phyloP scores from a whole-genome alignment of 2,797 vertebrate genomes.

The Serranus cabrilla region DNA sequence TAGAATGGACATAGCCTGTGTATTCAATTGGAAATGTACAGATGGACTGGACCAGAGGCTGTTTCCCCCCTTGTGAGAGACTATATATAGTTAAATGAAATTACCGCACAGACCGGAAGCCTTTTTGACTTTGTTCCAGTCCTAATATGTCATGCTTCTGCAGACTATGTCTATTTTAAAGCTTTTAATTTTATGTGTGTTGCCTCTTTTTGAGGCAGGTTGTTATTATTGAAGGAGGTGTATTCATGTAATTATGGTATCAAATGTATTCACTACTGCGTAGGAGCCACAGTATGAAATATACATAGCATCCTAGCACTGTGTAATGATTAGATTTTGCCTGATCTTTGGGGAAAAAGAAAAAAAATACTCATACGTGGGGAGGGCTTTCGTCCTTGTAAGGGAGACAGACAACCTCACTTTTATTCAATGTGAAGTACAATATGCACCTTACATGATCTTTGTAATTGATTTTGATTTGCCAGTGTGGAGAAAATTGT shows the following conservation, averaged over 20 bases:
- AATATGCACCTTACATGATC: constrained; percentile 90
- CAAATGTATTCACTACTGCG: constrained; percentile 84
- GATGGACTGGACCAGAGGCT: constrained; percentile 62
- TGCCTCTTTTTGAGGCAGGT: constrained; percentile 74
- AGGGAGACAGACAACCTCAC: constrained; percentile 82
- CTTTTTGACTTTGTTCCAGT: constrained; percentile 61
- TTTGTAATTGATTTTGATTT: constrained; percentile 89
- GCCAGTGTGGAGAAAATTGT: constrained; percentile 89
- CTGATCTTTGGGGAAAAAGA: constrained; percentile 79
- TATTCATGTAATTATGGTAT: constrained; percentile 87
- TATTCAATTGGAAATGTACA: constrained; percentile 64
- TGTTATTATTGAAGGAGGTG: constrained; percentile 81
- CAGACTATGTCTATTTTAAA: constrained; percentile 80
- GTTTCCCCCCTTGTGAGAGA: constrained; percentile 35
- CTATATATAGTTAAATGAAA: constrained; percentile 60
- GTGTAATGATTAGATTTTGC: constrained; percentile 86
- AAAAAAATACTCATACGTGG: constrained; percentile 63
- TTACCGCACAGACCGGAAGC: constrained; percentile 42
- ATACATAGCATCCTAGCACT: constrained; percentile 86
- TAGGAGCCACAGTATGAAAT: constrained; percentile 85
- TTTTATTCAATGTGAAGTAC: constrained; percentile 88
- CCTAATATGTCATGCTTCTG: constrained; percentile 49
- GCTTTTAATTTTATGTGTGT: constrained; percentile 80
- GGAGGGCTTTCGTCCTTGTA: constrained; percentile 78
- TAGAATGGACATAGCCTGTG: constrained; percentile 77